Percentiles rank a stretch among this genome's conserved stretches.
These are phyloP conservation scores for Ophion costatus DNA, from an alignment of 2,888 invertebrate species.

Conservation along the genomic window DNA sequence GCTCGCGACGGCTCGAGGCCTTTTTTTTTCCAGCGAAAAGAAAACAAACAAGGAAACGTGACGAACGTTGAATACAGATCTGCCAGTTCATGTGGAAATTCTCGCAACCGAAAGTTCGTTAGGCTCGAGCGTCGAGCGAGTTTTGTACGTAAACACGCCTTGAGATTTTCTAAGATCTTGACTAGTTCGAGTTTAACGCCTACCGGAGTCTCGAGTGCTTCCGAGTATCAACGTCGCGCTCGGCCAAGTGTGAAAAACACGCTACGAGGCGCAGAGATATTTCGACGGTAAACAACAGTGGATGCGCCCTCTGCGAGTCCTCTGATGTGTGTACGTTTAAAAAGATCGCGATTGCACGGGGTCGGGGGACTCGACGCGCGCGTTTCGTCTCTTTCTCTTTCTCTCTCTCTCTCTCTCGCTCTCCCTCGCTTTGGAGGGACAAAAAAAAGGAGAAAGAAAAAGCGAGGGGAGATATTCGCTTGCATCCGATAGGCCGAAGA, in stretches of 20 bases:
- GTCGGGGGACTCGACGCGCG: not conserved
- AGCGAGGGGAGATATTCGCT: conserved; percentile 60
- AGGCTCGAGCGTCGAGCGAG: not conserved
- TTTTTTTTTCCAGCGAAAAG: not conserved
- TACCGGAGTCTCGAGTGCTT: not conserved
- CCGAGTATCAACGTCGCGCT: not conserved
- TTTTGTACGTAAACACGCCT: not conserved
- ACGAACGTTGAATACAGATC: not conserved
- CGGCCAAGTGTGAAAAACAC: not conserved
- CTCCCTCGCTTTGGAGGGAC: conserved; percentile 1
- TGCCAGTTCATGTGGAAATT: not conserved
- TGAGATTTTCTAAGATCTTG: not conserved
- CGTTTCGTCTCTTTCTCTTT: conserved; percentile 2
- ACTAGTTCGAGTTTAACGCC: not conserved
- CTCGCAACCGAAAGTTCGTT: not conserved
- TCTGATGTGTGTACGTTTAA: too few relatives aligned
- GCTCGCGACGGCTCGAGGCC: not conserved
- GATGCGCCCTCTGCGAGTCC: conserved; percentile 17
- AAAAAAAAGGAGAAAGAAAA: conserved; percentile 27
- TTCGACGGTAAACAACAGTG: not conserved
- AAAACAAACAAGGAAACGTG: not conserved
- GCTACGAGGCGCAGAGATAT: not conserved
- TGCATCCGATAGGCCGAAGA: conserved; percentile 77
- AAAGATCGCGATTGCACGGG: not conserved
- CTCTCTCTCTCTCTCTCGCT: conserved; percentile 1